Base-by-base conservation (phyloP, 37 sponge, comb jelly and placozoan species). In the Lycopodina hypogea region DNA sequence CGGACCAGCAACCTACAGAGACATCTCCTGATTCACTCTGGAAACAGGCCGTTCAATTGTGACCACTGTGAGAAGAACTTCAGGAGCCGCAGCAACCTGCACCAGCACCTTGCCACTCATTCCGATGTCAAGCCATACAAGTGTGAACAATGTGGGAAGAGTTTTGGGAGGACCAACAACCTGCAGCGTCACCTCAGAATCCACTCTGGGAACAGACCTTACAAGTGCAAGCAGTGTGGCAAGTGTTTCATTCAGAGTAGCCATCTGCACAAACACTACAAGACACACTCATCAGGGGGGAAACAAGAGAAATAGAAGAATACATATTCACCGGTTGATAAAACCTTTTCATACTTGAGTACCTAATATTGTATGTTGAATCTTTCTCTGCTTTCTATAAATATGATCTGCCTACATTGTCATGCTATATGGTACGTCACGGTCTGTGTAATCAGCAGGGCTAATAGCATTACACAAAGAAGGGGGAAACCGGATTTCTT, bases 51-150 rank as follows among this genome's bases (percentile, higher is more conserved):
- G 75, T 89, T 72, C 79, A 71, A 87, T 0, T 76, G 76, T 26
- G 42, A 76, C n/a, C 62, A 76, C 40, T 76, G 76, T 59, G 61
- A 38, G 32, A 76, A 76, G 76, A 32, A 33, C n/a, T 76, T 76
- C 29, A 60, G 26, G 11, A 58, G 12, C 4, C 28, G 42, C 19
- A 23, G 42, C 39, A 69, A 23, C 30, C 32, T 57, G 32, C 48
- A 80, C 60, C 30, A 36, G 15, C 71, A 80, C 71, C 33, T 60
- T 2, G 45, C 71, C 2, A 80, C 51, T 6, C 71, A 64, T n/a
- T n/a, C 88, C 29, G 93, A 81, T 34, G 75, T 68, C 33, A 86
- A 78, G 58, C 82, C 87, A 55, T 76, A 76, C 52, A 61, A 81
- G 66, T 84, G 85, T 75, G 77, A 79, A 15, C 80, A 80, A 56